A percentile compares a stretch with the other conserved stretches of the same genome.
Evolutionary conservation across 1,140 invertebrate species (phyloP).

Genomic region (Teleopsis dalmanni): DNA sequence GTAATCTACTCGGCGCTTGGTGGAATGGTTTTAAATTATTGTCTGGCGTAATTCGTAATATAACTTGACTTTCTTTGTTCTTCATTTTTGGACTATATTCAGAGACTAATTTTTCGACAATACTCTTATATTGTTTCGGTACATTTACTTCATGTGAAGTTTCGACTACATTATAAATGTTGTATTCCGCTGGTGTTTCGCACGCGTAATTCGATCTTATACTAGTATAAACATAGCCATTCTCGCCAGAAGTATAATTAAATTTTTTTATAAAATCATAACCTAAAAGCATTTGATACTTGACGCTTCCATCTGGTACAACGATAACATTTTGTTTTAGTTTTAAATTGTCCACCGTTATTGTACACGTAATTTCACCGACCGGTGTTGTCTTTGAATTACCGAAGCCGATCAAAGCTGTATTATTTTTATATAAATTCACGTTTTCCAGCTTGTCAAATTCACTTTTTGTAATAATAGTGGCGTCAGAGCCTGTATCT

Average conservation of each 20-base stretch:
- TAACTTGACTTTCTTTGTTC: background rate
- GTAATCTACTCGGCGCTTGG: too few relatives aligned
- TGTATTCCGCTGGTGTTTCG: background rate
- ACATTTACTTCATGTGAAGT: background rate
- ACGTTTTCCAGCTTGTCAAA: too few relatives aligned
- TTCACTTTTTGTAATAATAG: too few relatives aligned
- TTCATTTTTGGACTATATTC: slow-evolving; percentile 4
- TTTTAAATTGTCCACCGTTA: background rate
- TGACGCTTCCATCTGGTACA: background rate
- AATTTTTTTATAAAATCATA: background rate
- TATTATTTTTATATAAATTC: too few relatives aligned
- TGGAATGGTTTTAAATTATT: slow-evolving; percentile 9
- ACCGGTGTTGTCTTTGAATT: too few relatives aligned
- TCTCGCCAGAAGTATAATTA: background rate
- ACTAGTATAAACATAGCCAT: background rate
- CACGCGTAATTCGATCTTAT: background rate
- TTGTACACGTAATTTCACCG: too few relatives aligned
- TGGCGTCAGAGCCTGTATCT: background rate
- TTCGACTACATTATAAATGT: background rate
- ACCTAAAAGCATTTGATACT: background rate
- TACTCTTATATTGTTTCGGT: background rate
- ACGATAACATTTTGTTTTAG: background rate
- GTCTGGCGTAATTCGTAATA: background rate
- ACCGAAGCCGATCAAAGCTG: too few relatives aligned
- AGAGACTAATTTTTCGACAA: background rate